Evolutionary conservation across 2,797 vertebrate species (phyloP).

Genomic region (Microhierax caerulescens): DNA sequence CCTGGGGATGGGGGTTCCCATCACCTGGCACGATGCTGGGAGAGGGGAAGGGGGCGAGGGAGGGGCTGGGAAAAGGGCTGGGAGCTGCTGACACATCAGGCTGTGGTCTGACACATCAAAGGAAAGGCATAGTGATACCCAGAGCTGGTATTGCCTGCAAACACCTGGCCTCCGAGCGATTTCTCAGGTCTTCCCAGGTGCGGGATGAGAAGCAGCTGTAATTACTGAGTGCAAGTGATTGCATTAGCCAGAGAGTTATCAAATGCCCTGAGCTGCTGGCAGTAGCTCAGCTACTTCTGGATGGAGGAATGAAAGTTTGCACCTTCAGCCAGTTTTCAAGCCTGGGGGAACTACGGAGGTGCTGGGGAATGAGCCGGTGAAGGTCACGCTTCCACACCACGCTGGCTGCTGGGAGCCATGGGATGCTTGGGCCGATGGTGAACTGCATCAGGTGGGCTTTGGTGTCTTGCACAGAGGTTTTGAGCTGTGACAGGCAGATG

Average conservation of each 20-base stretch:
- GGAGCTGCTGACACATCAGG: not conserved
- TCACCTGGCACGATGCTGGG: rapidly evolving
- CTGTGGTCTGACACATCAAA: not conserved
- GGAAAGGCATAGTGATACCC: not conserved
- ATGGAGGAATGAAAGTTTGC: not conserved
- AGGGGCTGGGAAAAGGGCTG: not conserved
- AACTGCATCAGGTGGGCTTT: not conserved
- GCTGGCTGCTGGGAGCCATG: not conserved
- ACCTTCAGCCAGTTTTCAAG: not conserved
- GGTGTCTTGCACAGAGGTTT: not conserved
- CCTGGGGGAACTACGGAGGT: not conserved
- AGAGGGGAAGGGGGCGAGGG: not conserved
- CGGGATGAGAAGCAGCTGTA: not conserved
- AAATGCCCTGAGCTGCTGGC: not conserved
- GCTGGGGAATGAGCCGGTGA: rapidly evolving
- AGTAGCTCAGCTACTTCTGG: rapidly evolving
- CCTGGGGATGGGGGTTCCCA: not conserved
- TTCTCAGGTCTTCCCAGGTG: not conserved
- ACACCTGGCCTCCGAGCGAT: rapidly evolving
- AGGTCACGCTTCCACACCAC: rapidly evolving
- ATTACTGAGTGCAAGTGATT: not conserved
- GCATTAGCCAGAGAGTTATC: rapidly evolving
- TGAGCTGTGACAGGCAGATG: rapidly evolving
- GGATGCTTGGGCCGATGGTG: rapidly evolving
- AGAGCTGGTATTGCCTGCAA: not conserved